Evolutionary conservation across 2,888 invertebrate genomes (phyloP).

Genomic region (Catotricha subobsoleta): DNA sequence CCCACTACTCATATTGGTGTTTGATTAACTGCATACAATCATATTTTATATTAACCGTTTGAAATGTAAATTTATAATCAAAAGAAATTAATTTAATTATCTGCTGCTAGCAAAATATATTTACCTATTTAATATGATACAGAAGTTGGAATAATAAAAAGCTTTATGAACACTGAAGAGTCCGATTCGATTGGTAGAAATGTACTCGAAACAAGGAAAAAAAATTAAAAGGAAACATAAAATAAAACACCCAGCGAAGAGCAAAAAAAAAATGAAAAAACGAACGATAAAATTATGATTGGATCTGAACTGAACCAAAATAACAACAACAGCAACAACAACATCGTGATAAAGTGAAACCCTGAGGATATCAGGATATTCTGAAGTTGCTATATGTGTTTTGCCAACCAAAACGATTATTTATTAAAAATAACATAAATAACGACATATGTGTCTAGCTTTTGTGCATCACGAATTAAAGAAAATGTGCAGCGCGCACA

Average conservation of each 20-base stretch:
- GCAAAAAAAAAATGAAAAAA: neutral
- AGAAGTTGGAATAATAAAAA: neutral
- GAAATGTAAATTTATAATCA: neutral
- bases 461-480: neutral
- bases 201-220: no score
- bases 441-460: slow-evolving; percentile 5
- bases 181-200: no score
- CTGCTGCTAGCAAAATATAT: neutral
- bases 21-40: no score
- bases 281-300: slow-evolving; percentile 2
- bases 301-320: slow-evolving; percentile 8
- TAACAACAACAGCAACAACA: no score
- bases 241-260: neutral
- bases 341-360: slow-evolving; percentile 20
- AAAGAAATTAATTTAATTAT: neutral
- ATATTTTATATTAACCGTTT: neutral
- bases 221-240: no score
- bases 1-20: no score
- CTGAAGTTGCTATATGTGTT: slow-evolving; percentile 2
- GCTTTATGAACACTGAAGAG: no score
- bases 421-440: slow-evolving; percentile 7
- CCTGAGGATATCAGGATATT: slow-evolving; percentile 19
- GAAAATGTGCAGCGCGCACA: no score
- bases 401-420: slow-evolving; percentile 1
- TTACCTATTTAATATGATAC: neutral